phyloP scores from a whole-genome alignment of 2,797 vertebrate genomes.

The Carapus acus region DNA sequence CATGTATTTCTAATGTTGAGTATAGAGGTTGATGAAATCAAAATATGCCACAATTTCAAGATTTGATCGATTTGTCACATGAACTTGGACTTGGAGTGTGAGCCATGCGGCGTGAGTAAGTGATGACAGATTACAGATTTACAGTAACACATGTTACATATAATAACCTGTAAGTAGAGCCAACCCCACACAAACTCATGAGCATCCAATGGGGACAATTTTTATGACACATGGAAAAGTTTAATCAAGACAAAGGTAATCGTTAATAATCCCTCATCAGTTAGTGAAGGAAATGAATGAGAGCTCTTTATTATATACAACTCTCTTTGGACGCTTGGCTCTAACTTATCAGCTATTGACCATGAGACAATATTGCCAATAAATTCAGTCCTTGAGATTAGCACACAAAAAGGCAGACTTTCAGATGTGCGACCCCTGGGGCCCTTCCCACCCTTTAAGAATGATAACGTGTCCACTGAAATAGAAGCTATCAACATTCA shows the following conservation, averaged over 20 bases:
- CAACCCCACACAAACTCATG: no score
- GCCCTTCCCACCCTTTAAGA: conserved; percentile 27
- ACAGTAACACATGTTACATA: no score
- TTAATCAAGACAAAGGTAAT: background rate
- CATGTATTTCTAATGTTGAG: conserved; percentile 3
- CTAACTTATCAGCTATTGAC: conserved; percentile 42
- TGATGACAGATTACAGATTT: no score
- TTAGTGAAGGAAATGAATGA: no score
- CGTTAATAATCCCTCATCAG: no score
- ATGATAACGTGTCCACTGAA: conserved; percentile 37
- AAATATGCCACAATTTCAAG: no score
- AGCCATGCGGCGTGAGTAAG: no score
- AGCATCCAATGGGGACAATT: no score
- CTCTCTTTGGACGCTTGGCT: conserved; percentile 36
- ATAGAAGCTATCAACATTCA: conserved; percentile 12
- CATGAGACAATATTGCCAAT: conserved; percentile 42
- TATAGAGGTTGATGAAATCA: conserved; percentile 1
- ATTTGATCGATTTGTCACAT: no score
- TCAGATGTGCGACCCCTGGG: conserved; percentile 31
- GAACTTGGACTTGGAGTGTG: no score
- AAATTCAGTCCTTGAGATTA: conserved; percentile 27
- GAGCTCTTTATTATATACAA: conserved; percentile 22
- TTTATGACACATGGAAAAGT: background rate
- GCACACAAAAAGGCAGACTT: conserved; percentile 46
- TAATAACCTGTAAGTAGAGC: no score